Evolutionary conservation across 1,140 invertebrate species (phyloP), one percentile per base, ranked within the genome.

Genomic region (Acarapis woodi): DNA sequence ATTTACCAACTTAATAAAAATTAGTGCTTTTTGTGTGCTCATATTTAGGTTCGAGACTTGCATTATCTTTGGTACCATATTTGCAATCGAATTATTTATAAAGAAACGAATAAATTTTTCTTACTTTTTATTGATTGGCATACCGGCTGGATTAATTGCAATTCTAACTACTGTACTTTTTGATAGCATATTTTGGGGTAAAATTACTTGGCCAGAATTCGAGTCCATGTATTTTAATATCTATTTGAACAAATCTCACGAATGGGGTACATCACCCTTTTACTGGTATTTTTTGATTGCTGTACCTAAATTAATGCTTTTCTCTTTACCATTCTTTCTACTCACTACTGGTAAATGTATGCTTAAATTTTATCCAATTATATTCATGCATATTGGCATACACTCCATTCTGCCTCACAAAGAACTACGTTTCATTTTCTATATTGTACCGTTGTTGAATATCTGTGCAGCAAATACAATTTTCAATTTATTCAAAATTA

Each of bases 251-350:
- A 80, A 82, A 55, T 96, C 88, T 54, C 73, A 75, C 15, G 61
- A 90, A 42, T 99, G 82, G 76, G 90, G 90, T 52, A 88, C 78
- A 31, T 75, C 70, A 28, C 90, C 88, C 40, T 93, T 90, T 55
- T 53, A 82, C 8, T 99, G 93, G 93, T 99, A 99, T 55, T 93
- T 94, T 53, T 93, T 87, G 56, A 94, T 85, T 23, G 90, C 83
- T 1, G 54, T 99, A 19, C 90, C 90, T 2, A 60, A 87, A 3
- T 82, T 80, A 30, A 51, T 79, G 18, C 49, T 82, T 12, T 57
- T 97, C 24, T 58, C 88, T 38, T 15, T 39, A 21, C 37, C 80
- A 79, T 5, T 45, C 85, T 21, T 40, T 77, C 87, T 48, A 54
- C 59, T 38, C 62, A 78, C 47, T 59, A 71, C 28, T 52, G 70